These are phyloP conservation scores for Zoanthus sociatus DNA, from an alignment of 92 coral and sea anemone species.

Conservation along the genomic window DNA sequence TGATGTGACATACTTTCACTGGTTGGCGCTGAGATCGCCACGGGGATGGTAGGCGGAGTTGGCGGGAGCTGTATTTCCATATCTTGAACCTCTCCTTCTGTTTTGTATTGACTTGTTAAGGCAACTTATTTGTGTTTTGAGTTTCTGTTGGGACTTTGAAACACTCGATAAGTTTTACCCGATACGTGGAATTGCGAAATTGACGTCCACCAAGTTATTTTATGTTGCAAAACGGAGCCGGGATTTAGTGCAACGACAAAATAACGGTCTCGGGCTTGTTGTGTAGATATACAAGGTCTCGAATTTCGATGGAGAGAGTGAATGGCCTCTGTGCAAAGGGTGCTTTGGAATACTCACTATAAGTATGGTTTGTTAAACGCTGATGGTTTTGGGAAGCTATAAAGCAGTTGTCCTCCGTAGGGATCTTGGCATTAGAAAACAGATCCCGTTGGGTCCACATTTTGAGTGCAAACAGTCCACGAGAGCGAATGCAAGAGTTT, in stretches of 20 bases:
- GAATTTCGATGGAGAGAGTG: constrained; percentile 3
- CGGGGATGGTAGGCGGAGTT: too few species aligned
- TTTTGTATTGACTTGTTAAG: background rate
- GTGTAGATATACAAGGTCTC: constrained; percentile 55
- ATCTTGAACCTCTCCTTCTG: background rate
- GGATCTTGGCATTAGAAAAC: too few species aligned
- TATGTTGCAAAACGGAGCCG: constrained; percentile 52
- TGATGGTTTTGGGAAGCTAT: constrained; percentile 45
- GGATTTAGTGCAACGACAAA: constrained; percentile 53
- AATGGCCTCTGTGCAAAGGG: constrained; percentile 1
- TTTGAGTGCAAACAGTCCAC: too few species aligned
- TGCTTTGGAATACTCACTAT: constrained; percentile 67
- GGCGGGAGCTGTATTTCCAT: too few species aligned
- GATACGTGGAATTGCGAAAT: constrained; percentile 54
- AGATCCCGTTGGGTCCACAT: too few species aligned
- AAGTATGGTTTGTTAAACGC: constrained; percentile 64
- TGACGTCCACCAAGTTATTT: constrained; percentile 44
- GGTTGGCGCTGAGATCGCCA: too few species aligned
- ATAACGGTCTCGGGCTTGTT: constrained; percentile 59
- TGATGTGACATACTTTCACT: too few species aligned
- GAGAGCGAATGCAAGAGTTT: too few species aligned
- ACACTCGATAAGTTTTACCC: background rate
- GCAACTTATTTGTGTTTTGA: background rate
- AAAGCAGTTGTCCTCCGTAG: constrained; percentile 17
- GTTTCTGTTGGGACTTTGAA: constrained; percentile 11